These are phyloP conservation scores for Lepus oiostolus DNA, from an alignment of 2,797 vertebrate species.

Conservation along the genomic window DNA sequence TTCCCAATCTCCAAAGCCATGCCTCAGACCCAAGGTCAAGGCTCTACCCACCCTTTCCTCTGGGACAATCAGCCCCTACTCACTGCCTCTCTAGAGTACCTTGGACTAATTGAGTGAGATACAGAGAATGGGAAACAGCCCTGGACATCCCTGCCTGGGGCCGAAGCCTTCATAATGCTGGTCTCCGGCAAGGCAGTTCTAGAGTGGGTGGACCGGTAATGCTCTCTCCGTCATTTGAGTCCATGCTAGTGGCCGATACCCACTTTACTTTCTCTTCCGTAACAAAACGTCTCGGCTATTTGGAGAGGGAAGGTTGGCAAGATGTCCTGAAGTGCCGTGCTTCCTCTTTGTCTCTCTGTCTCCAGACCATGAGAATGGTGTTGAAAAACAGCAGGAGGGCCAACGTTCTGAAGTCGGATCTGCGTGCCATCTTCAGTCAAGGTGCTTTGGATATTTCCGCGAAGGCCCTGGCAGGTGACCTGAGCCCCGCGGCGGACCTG, in stretches of 20 bases:
- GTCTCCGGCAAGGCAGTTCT: neutral
- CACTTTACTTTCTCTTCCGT: neutral
- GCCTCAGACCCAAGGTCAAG: fast-evolving
- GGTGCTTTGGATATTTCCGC: conserved; percentile 75
- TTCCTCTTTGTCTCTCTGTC: conserved; percentile 63
- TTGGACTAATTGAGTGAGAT: neutral
- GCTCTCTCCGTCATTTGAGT: too few relatives aligned
- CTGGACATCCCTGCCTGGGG: fast-evolving
- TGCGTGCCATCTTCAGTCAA: conserved; percentile 80
- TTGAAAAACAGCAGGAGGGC: conserved; percentile 81
- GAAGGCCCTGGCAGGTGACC: conserved; percentile 57
- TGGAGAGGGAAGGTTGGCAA: neutral
- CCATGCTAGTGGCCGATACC: neutral
- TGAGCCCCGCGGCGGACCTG: neutral
- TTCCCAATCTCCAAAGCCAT: fast-evolving
- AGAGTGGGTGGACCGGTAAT: neutral
- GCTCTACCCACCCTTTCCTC: too few relatives aligned
- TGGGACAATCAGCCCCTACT: fast-evolving
- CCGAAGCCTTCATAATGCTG: neutral
- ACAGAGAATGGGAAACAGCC: neutral
- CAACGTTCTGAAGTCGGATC: conserved; percentile 79
- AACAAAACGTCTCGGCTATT: neutral
- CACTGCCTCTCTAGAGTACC: neutral
- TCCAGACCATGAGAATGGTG: conserved; percentile 85
- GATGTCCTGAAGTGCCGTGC: neutral